Conservation (phyloP, 1,140 invertebrate genomes). For the Homarus americanus region DNA sequence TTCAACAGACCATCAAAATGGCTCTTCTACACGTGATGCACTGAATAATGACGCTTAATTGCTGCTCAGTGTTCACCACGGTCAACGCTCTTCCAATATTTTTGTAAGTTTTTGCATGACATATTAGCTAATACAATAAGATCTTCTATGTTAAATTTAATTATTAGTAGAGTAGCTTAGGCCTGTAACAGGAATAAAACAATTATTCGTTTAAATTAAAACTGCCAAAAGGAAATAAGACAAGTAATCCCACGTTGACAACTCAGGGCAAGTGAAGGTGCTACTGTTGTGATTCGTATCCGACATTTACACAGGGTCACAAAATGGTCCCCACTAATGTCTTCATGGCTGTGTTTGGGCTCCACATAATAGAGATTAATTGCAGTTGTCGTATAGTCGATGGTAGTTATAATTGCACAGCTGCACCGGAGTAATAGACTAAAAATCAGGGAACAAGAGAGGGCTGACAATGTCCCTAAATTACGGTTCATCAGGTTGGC, state of each 20-base stretch:
- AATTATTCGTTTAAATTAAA: too few species aligned
- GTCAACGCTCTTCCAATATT: too few species aligned
- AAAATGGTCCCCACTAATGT: slow-evolving; percentile 7
- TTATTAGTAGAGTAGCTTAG: too few species aligned
- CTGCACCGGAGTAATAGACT: not conserved
- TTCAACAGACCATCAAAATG: not conserved
- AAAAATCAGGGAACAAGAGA: not conserved
- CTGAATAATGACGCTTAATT: not conserved
- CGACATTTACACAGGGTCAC: not conserved
- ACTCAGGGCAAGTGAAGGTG: not conserved
- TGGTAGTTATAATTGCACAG: not conserved
- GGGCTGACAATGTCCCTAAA: not conserved
- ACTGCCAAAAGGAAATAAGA: too few species aligned
- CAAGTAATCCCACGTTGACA: not conserved
- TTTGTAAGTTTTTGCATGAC: too few species aligned
- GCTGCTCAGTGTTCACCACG: too few species aligned
- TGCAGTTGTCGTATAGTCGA: not conserved
- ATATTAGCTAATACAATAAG: too few species aligned
- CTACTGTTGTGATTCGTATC: not conserved
- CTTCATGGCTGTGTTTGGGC: not conserved
- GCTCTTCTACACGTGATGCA: not conserved
- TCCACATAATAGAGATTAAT: not conserved
- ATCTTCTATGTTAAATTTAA: too few species aligned
- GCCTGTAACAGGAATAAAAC: too few species aligned
- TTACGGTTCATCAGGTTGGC: not conserved